Percentiles rank a stretch among this genome's conserved stretches.
Evolutionary conservation across 53 echinoderm and acorn worm species (phyloP).

Genomic region (Paelopatides confundens): DNA sequence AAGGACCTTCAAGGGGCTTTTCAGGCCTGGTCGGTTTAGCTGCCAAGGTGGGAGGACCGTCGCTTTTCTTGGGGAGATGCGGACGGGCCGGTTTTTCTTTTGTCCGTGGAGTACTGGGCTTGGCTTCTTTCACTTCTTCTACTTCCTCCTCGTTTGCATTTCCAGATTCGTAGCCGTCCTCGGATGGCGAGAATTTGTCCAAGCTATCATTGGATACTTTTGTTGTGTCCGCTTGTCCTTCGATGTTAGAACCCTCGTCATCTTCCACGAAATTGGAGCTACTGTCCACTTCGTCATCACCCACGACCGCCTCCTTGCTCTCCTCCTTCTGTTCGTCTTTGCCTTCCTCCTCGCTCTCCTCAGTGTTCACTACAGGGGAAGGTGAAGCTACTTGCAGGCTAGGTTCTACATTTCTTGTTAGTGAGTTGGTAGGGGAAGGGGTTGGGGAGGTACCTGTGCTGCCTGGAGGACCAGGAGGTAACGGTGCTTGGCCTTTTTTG

Average conservation of each 20-base stretch:
- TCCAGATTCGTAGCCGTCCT: slow-evolving; percentile 9
- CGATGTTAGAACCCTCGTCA: background rate
- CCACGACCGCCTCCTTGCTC: background rate
- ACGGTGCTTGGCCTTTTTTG: slow-evolving; percentile 38
- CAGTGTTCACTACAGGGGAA: background rate
- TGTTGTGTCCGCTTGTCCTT: background rate
- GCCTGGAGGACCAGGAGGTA: slow-evolving; percentile 13
- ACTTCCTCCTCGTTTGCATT: background rate
- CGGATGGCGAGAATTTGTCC: background rate
- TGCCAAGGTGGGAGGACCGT: background rate
- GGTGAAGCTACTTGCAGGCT: background rate
- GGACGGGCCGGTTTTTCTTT: slow-evolving; percentile 38
- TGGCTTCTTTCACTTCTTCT: background rate
- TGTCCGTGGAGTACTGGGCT: background rate
- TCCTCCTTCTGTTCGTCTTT: background rate
- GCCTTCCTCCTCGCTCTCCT: background rate
- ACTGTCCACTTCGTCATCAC: slow-evolving; percentile 9
- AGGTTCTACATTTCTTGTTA: slow-evolving; percentile 42
- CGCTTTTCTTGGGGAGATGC: background rate
- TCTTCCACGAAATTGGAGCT: background rate
- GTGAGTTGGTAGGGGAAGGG: slow-evolving; percentile 36
- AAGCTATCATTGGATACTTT: slow-evolving; percentile 18
- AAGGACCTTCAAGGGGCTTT: background rate
- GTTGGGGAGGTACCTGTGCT: slow-evolving; percentile 18
- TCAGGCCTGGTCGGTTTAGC: background rate